Base-by-base conservation (phyloP, 2,113 vertebrate species). In the Eira barbara region DNA sequence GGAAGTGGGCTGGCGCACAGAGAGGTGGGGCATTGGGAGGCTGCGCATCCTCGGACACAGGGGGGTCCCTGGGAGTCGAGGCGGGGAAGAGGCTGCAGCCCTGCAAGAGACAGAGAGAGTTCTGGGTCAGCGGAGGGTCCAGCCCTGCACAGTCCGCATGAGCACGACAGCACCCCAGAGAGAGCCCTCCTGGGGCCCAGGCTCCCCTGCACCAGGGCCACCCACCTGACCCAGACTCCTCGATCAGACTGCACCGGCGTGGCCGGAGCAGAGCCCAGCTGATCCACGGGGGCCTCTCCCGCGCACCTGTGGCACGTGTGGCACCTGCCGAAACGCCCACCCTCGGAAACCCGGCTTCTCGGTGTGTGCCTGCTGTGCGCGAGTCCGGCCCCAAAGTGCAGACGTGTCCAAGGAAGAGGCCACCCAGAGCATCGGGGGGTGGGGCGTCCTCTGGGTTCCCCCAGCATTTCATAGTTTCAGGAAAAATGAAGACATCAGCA, bases 1-100 rank as follows among this genome's bases (percentile, higher is more conserved):
- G 93, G 93, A 98, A 98, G 94, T 98, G 99, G 49, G 99, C 94
- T 0, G 99, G 98, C 47, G 98, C 97, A 6, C 99, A 99, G 95
- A 99, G 98, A 7, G 98, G 97, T 0, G 99, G 99, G 49, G 99
- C 99, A 0, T 99, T 99, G 20, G 99, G 99, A 4, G 99, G 98
- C 97, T 99, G 99, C 92, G 49, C 98, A 92, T 99, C 99, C 92
- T 99, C 99, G 2, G 99, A 98, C 8, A 98, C 98, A 74, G 99
- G 98, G 55, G 98, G 98, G 34, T 99, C 99, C 3, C 99, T 98
- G 96, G 98, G 98, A 49, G 98, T 97, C 39, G 99, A 99, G 92
- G 99, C 98, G 36, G 97, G 96, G 76, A 98, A 98, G 98, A 86
- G 95, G 94, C 97, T 97, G 92, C 99, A 97, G 25, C 98, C 97